Evolutionary conservation across 2,888 invertebrate species (phyloP), one percentile per base, ranked within the genome.

Genomic region (Ectemnius lituratus): DNA sequence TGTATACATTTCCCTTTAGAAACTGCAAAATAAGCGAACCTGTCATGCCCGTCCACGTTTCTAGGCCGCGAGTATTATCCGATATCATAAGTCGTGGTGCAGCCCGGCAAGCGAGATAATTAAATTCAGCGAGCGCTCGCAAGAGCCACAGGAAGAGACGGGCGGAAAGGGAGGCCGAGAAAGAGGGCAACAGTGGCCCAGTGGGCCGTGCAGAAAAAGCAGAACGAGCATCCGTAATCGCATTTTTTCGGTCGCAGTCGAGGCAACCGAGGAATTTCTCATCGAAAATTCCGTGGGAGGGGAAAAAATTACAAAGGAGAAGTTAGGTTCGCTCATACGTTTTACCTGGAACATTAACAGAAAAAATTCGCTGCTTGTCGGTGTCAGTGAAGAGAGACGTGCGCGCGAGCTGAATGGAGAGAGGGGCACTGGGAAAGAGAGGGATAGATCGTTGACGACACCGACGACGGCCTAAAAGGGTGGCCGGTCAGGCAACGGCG

Each of bases 361-460:
- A 76, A 83, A 81, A 85, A 83, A 79, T 76, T 78, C 68, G 61
- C 28, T 68, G 13, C 63, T 67, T 63, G 64, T 45, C 69, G 64
- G 28, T 49, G 47, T 20, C 52, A 5, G 52, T 52, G 52, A 16
- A 14, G 52, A 14, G 52, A 11, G 8, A 8, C 37, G 37, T 37
- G 23, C 23, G 2, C 2, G 23, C 37, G 37, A 23, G 23, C 23
- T 23, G 23, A 23, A 23, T 23, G 37, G 8, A 8, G 37, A 37
- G 37, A 8, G 37, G 11, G 6, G n/a, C n/a, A n/a, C n/a, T 8
- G 37, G 37, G 11, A 37, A 11, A 37, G 37, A 18, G 58, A 58
- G 57, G 27, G 23, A 23, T 2, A 57, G 45, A 8, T 56, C 69
- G 69, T 8, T 67, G 58, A 5, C 37, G 8, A 37, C 37, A 11